A percentile compares a stretch with the other conserved stretches of the same genome.
Conservation (phyloP, 2,113 vertebrate species). For the Lucifuga dentata region DNA sequence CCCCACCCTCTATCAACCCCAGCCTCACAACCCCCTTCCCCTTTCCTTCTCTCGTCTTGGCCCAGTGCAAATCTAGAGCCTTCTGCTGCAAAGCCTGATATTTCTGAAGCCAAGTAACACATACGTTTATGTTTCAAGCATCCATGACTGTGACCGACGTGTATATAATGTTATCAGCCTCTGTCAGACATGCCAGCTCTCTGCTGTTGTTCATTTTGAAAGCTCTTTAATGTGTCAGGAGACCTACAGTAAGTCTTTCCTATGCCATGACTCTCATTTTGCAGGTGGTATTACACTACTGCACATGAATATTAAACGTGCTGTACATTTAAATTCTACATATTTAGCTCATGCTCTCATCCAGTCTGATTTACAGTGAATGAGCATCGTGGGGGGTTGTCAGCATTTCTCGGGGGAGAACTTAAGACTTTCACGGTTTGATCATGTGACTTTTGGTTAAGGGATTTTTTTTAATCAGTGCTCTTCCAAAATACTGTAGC, state of each 20-base stretch:
- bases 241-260: constrained; percentile 37
- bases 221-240: constrained; percentile 65
- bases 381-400: constrained; percentile 22
- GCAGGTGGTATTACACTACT: constrained; percentile 59
- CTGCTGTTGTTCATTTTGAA: constrained; percentile 72
- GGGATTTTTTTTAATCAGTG: constrained; percentile 5
- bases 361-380: constrained; percentile 29
- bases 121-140: constrained; percentile 70
- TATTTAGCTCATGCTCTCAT: constrained; percentile 44
- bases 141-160: constrained; percentile 77
- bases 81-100: constrained; percentile 57
- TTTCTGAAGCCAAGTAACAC: constrained; percentile 68
- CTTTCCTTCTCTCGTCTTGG: constrained; percentile 55
- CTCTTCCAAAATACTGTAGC: background rate
- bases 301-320: constrained; percentile 52
- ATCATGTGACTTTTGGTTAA: constrained; percentile 23
- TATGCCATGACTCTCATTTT: constrained; percentile 55
- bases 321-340: constrained; percentile 47
- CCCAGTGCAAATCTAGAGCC: constrained; percentile 61
- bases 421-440: constrained; percentile 15
- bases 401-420: constrained; percentile 13
- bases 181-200: constrained; percentile 74
- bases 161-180: constrained; percentile 78
- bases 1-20: constrained; percentile 11
- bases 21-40: constrained; percentile 16